These are phyloP conservation scores for Aethina tumida DNA, from an alignment of 1,140 invertebrate genomes.

Conservation along the genomic window DNA sequence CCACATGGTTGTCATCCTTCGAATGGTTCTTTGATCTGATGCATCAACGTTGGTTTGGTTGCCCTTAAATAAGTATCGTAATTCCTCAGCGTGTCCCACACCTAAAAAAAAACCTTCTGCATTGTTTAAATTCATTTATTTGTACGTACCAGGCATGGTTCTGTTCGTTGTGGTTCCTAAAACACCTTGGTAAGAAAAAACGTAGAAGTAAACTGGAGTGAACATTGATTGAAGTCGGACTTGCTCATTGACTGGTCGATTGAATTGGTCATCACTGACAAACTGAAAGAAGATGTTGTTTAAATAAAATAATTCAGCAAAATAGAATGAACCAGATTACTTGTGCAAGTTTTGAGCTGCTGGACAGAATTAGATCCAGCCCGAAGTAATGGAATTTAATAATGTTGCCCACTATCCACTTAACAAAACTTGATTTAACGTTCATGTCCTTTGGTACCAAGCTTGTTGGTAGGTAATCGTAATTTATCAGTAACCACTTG, in stretches of 20 bases:
- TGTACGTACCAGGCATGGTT: slow-evolving; percentile 4
- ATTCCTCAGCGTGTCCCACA: slow-evolving; percentile 23
- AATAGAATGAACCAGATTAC: not conserved
- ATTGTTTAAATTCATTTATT: not conserved
- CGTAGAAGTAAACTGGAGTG: slow-evolving; percentile 21
- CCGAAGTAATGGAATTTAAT: slow-evolving; percentile 10
- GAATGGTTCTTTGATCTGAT: slow-evolving; percentile 11
- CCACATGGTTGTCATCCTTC: slow-evolving; percentile 18
- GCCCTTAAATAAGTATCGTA: slow-evolving; percentile 17
- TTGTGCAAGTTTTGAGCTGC: not conserved
- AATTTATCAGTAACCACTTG: slow-evolving; percentile 10
- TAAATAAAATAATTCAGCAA: not conserved
- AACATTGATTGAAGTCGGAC: slow-evolving; percentile 17
- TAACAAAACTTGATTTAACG: slow-evolving; percentile 6
- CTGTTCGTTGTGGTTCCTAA: slow-evolving; percentile 6
- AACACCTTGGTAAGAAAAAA: slow-evolving; percentile 24
- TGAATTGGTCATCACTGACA: slow-evolving; percentile 25
- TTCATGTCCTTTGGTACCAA: slow-evolving; percentile 14
- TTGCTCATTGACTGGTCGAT: slow-evolving; percentile 19
- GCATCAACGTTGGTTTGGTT: slow-evolving; percentile 11
- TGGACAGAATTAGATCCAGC: not conserved
- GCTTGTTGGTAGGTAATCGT: slow-evolving; percentile 10
- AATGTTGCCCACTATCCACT: slow-evolving; percentile 5
- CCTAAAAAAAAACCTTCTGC: slow-evolving; percentile 10
- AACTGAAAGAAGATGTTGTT: slow-evolving; percentile 15